phyloP scores from a whole-genome alignment of 2,888 invertebrate species.

The Himalopsyche kuldschensis region DNA sequence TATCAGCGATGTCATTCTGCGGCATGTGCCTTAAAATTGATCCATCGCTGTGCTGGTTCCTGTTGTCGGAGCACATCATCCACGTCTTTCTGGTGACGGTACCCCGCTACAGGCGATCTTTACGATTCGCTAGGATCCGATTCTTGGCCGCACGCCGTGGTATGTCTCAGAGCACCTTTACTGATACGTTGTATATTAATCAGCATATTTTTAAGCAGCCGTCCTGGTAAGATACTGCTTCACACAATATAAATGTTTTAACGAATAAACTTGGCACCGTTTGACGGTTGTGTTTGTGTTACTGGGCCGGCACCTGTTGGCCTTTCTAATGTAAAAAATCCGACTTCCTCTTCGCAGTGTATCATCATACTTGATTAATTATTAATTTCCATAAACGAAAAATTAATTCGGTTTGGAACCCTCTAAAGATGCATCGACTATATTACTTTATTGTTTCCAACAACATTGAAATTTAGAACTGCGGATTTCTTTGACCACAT shows the following conservation, averaged over 20 bases:
- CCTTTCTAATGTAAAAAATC: background rate
- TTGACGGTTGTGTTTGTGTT: background rate
- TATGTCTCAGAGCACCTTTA: background rate
- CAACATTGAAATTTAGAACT: too few species aligned
- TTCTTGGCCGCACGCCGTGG: background rate
- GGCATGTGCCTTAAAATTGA: background rate
- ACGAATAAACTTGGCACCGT: background rate
- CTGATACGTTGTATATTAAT: background rate
- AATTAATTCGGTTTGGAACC: too few species aligned
- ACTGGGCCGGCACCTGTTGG: background rate
- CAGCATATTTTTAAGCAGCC: background rate
- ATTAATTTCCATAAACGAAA: too few species aligned
- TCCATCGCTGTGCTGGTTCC: background rate
- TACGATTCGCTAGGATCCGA: background rate
- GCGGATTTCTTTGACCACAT: too few species aligned
- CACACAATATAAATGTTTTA: background rate
- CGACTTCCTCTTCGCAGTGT: background rate
- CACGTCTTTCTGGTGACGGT: slow-evolving; percentile 19
- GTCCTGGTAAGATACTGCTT: background rate
- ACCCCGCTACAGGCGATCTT: slow-evolving; percentile 15
- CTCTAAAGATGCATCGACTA: too few species aligned
- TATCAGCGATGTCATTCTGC: too few species aligned
- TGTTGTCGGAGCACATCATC: slow-evolving; percentile 8
- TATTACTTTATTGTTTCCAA: too few species aligned
- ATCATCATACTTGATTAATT: too few species aligned